These are phyloP conservation scores for Petaurus breviceps DNA, from an alignment of 2,113 vertebrate genomes.

Conservation along the genomic window DNA sequence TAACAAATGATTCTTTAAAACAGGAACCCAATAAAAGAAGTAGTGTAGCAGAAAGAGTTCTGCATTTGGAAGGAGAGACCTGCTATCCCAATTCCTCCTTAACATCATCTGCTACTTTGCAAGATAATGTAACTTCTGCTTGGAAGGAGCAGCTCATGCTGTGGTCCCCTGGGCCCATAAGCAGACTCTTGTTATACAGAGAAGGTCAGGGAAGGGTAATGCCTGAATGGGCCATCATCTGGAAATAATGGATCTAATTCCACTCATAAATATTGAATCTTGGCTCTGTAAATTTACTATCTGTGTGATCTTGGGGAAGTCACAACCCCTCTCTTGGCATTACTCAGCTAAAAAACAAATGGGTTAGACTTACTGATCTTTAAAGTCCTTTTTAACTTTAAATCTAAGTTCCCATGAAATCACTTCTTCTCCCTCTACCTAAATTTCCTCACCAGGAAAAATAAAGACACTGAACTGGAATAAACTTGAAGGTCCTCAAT, in stretches of 20 bases:
- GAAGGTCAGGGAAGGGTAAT: not conserved
- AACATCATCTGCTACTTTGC: not conserved
- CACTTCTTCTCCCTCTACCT: not conserved
- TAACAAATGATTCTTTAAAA: not conserved
- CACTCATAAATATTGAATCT: not conserved
- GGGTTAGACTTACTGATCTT: not conserved
- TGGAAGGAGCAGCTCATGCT: not conserved
- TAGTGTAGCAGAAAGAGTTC: not conserved
- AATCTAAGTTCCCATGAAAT: not conserved
- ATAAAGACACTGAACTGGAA: not conserved
- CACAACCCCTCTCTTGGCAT: not conserved
- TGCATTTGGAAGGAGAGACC: not conserved
- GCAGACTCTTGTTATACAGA: not conserved
- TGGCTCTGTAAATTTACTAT: not conserved
- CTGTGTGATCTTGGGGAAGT: not conserved
- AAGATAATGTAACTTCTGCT: not conserved
- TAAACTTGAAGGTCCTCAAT: not conserved
- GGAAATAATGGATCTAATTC: not conserved
- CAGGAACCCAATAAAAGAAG: slow-evolving; percentile 9
- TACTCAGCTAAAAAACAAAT: not conserved
- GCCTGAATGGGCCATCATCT: not conserved
- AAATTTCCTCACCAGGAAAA: not conserved
- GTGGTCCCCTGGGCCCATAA: not conserved
- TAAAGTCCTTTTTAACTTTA: not conserved
- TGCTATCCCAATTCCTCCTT: not conserved